phyloP scores from a whole-genome alignment of 2,797 vertebrate genomes.

The Austrolebias charrua region DNA sequence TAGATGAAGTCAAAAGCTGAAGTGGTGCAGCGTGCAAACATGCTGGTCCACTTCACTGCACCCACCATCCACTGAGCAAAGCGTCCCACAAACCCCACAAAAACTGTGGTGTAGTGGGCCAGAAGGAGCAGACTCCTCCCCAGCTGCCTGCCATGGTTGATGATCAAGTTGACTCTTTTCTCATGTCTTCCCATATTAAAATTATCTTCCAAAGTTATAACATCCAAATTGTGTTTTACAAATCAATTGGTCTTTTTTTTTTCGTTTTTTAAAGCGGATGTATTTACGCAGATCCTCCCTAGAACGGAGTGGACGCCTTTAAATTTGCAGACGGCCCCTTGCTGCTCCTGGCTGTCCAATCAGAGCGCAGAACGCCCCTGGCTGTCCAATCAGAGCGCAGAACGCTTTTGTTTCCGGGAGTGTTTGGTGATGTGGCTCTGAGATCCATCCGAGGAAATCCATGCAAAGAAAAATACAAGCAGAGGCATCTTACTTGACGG shows the following conservation, averaged over 20 bases:
- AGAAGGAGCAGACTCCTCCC: conserved; percentile 75
- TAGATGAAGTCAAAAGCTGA: conserved; percentile 72
- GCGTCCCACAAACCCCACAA: conserved; percentile 66
- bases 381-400: conserved; percentile 72
- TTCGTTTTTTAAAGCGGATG: conserved; percentile 17
- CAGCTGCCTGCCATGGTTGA: conserved; percentile 72
- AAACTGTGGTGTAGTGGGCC: conserved; percentile 69
- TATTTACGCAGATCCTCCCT: conserved; percentile 32
- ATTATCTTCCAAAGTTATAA: conserved; percentile 3
- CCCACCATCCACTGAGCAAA: conserved; percentile 68
- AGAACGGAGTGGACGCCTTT: background rate
- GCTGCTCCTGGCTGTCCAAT: conserved; percentile 67
- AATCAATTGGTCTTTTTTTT: conserved; percentile 34
- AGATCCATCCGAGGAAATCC: conserved; percentile 73
- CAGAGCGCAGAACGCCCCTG: conserved; percentile 48
- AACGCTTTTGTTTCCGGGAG: conserved; percentile 79
- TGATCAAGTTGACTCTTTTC: conserved; percentile 66
- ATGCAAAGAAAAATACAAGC: conserved; percentile 50
- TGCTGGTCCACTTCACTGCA: conserved; percentile 70
- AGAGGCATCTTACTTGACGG: conserved; percentile 52
- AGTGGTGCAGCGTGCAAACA: conserved; percentile 63
- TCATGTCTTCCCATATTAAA: conserved; percentile 58
- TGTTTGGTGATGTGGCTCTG: conserved; percentile 84
- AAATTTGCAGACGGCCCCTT: conserved; percentile 63
- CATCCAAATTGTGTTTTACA: background rate